Evolutionary conservation across 2,113 vertebrate genomes (phyloP), one percentile per base, ranked within the genome.

Genomic region (Pomatostomus ruficeps): DNA sequence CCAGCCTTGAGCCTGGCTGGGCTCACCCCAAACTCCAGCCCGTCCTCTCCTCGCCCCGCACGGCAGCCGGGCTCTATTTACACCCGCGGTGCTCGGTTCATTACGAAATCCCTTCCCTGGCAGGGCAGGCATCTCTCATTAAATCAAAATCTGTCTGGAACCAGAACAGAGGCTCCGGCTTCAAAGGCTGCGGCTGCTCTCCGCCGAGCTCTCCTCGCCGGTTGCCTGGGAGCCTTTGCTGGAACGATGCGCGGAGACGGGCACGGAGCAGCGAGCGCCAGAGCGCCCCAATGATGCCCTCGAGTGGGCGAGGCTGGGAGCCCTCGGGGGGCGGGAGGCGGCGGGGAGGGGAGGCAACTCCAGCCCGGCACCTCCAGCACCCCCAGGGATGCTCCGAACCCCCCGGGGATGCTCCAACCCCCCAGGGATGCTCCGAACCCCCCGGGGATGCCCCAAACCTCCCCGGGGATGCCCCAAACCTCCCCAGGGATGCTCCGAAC

Each of bases 111-210:
- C 31, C 71, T 90, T 25, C 45, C 42, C 67, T 77, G 86, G 75
- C 86, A 83, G 79, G 49, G 48, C 29, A 23, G 52, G 59, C 76
- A 45, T 81, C 80, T 91, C 36, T 92, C 91, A 77, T 92, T 73
- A 92, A 92, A 88, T 92, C 91, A 80, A 49, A 93, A 89, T 66
- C 76, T 62, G 81, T 89, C 88, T 96, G 94, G 94, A 89, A 87
- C 3, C 42, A 80, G 87, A 93, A 57, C 87, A 94, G 84, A 94
- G 76, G 3, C 90, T 96, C 2, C 0, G n/a, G 38, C 94, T 94
- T 94, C 95, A 95, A 95, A 96, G 95, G 24, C 40, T 61, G 80
- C 80, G 51, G 5, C 72, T 52, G 59, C 66, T 84, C 52, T 77
- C 72, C 2, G 0, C 2, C 49, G 24, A 84, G 92, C 76, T 83